Percentiles rank a stretch among this genome's conserved stretches.
Evolutionary conservation across 2,888 invertebrate species (phyloP).

Genomic region (Ectemnius lituratus): DNA sequence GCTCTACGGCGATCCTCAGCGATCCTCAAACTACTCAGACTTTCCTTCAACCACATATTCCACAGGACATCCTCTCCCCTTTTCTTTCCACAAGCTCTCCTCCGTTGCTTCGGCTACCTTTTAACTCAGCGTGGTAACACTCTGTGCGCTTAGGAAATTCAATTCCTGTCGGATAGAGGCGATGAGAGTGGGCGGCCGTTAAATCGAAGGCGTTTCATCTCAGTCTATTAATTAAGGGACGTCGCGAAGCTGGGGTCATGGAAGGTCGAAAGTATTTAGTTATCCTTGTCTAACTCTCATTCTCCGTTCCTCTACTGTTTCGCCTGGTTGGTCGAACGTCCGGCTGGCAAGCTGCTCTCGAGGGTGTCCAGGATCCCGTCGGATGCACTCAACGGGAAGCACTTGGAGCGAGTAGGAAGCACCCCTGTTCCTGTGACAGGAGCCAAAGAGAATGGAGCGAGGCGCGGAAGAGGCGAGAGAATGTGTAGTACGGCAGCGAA

Average conservation of each 20-base stretch:
- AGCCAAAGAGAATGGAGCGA: constrained; percentile 55
- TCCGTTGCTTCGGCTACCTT: no score
- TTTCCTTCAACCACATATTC: background rate
- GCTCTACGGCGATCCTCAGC: constrained; percentile 62
- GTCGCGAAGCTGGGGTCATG: background rate
- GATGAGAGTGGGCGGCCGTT: background rate
- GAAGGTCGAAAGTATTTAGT: background rate
- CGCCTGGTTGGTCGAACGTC: constrained; percentile 10
- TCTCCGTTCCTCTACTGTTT: background rate
- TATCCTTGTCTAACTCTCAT: background rate
- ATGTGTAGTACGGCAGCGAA: constrained; percentile 16
- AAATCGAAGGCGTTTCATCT: background rate
- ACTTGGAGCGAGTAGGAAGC: constrained; percentile 59
- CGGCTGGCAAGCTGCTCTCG: constrained; percentile 37
- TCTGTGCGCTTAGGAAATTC: no score
- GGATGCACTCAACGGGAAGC: constrained; percentile 58
- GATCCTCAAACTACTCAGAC: constrained; percentile 64
- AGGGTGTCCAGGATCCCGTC: constrained; percentile 50
- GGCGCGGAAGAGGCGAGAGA: constrained; percentile 4
- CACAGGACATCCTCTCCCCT: background rate
- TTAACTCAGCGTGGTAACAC: no score
- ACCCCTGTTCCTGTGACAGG: constrained; percentile 61
- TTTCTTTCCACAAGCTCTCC: background rate
- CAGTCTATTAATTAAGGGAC: background rate
- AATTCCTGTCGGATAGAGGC: background rate